Evolutionary conservation across 1,140 invertebrate species (phyloP).

Genomic region (Tribolium castaneum): DNA sequence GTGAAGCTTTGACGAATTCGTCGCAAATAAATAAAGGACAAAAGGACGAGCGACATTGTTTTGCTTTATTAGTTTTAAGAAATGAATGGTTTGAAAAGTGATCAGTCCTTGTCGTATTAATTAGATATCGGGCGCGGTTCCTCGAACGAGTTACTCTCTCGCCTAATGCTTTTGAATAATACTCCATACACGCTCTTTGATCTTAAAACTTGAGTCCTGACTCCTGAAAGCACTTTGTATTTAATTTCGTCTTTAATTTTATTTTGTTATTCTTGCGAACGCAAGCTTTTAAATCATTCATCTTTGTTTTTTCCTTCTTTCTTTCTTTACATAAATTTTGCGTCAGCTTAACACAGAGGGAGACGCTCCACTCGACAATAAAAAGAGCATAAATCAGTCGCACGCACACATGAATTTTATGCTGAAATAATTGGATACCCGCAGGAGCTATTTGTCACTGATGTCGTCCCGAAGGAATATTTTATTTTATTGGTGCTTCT

Average conservation of each 20-base stretch:
- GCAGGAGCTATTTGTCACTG: slow-evolving; percentile 32
- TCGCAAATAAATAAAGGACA: too few species aligned
- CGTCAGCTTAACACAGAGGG: not conserved
- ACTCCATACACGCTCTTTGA: slow-evolving; percentile 8
- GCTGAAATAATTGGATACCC: slow-evolving; percentile 40
- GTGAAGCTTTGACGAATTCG: too few species aligned
- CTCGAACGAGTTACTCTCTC: not conserved
- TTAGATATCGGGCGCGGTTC: not conserved
- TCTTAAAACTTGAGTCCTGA: not conserved
- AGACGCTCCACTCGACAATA: not conserved
- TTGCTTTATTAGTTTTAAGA: not conserved
- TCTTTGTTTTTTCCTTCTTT: not conserved
- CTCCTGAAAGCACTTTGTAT: slow-evolving; percentile 11
- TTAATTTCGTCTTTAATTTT: slow-evolving; percentile 18
- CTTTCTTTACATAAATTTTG: slow-evolving; percentile 1
- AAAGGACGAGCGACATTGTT: not conserved
- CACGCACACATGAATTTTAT: slow-evolving; percentile 35
- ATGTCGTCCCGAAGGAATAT: not conserved
- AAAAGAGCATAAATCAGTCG: slow-evolving; percentile 24
- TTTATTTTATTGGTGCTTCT: slow-evolving; percentile 19
- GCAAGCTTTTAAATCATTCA: not conserved
- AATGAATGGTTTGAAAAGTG: not conserved
- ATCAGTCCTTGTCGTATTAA: not conserved
- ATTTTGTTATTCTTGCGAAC: slow-evolving; percentile 20
- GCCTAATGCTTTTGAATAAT: slow-evolving; percentile 9